Evolutionary conservation across 2,888 invertebrate genomes (phyloP), one percentile per base, ranked within the genome.

Genomic region (Synergus japonicus): DNA sequence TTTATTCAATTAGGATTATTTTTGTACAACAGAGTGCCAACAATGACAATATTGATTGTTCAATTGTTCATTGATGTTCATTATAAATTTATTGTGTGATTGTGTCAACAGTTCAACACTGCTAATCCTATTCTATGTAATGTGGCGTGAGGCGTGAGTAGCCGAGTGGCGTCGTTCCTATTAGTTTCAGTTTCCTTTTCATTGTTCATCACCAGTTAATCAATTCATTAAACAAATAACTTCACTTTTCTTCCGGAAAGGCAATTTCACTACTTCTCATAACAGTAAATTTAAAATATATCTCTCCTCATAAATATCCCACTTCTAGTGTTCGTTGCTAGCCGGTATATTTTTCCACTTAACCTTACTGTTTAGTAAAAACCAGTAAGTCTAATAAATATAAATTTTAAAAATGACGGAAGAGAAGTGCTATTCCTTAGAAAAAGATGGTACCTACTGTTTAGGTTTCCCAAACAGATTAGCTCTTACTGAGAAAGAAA

Each of bases 391-490:
- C 29, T 7, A 13, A 13, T 63, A 63, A 63, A 63, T 8, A 22
- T 29, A 22, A 10, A 60, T 22, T 18, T 73, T 73, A 54, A 54
- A n/a, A 78, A 80, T 80, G 64, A 9, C 18, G 46, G 58, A 22
- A 13, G 64, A 63, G 18, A 81, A 78, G 15, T 58, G 77, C 8
- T 81, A 76, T 22, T 49, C 78, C 12, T 10, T 41, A 2, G 78
- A 81, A 29, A 37, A 76, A 22, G 58, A 77, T n/a, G 84, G 83
- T 2, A 10, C 15, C 60, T 85, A 81, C 18, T 83, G 79, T 3
- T 22, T 86, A 5, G 64, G 82, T 22, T 86, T 86, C 66, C 83
- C 85, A 13, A 86, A 86, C 29, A 81, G 76, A n/a, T 37, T 82
- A 41, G 84, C 84, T 44, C 46, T 86, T 41, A 67, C 69, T n/a